Evolutionary conservation across 2,888 invertebrate species (phyloP), one percentile per base, ranked within the genome.

Genomic region (Agrochola lota): DNA sequence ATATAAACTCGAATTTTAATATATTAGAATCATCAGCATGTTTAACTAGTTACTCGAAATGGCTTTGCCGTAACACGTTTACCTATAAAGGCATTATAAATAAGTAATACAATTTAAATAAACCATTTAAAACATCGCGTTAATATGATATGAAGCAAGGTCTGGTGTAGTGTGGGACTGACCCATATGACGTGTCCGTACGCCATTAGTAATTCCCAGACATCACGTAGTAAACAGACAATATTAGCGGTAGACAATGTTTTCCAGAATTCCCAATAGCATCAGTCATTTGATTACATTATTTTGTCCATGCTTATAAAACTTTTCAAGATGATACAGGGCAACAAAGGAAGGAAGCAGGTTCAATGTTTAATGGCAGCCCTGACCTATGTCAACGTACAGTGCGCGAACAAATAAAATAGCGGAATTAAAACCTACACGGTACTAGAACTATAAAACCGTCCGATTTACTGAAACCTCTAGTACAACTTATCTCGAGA

Each of bases 191-290:
- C 84, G 80, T 79, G 81, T 83, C 40, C 64, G 30, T 70, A 49
- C 68, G 80, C 68, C 68, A 69, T 78, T 70, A 66, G 73, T 85
- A 82, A 84, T 84, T 87, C 80, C 80, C 82, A 80, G 83, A 46
- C 55, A 64, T 40, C 59, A 70, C 71, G 70, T 78, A 77, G 35
- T 74, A 66, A 72, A 75, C 70, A 35, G 20, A 77, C 62, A 52
- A 62, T 15, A 20, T 66, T 66, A 57, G 9, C 59, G 30, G 12
- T 30, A 49, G 40, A n/a, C 43, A 59, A 73, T 71, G 35, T 85
- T 70, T 68, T 78, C 69, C 66, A 67, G n/a, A 84, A 83, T 68
- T 72, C 68, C 62, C 55, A 55, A 52, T 72, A 63, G 40, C 63
- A 62, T 63, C 57, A 59, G 8, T 55, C 52, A 55, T 57, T 55